A percentile compares a stretch with the other conserved stretches of the same genome.
These are phyloP conservation scores for Drosophila fulvimacula DNA, from an alignment of 2,888 invertebrate species.

Conservation along the genomic window DNA sequence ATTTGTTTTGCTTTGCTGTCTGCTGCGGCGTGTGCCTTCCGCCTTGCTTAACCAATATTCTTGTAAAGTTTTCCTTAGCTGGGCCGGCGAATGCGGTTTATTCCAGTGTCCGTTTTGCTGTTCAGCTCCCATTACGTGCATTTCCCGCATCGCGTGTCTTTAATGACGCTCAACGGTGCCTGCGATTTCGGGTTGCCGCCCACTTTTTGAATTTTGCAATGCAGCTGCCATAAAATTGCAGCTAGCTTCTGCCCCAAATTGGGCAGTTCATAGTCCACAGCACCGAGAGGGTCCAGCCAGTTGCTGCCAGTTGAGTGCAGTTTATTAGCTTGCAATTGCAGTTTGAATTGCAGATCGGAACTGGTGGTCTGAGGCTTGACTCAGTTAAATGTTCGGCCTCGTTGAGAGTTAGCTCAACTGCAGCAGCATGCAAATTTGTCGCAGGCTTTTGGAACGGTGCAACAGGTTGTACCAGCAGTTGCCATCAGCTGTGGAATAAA, in stretches of 20 bases:
- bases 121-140: slow-evolving; percentile 26
- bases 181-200: slow-evolving; percentile 56
- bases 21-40: background rate
- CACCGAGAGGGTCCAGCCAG: slow-evolving; percentile 8
- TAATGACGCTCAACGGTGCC: slow-evolving; percentile 59
- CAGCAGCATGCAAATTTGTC: slow-evolving; percentile 2
- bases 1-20: slow-evolving; percentile 9
- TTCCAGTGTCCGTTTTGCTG: slow-evolving; percentile 12
- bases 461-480: background rate
- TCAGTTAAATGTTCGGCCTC: background rate
- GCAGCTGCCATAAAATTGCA: slow-evolving; percentile 69
- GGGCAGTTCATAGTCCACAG: slow-evolving; percentile 5
- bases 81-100: slow-evolving; percentile 5
- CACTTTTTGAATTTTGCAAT: slow-evolving; percentile 54
- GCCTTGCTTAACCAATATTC: background rate
- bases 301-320: slow-evolving; percentile 22
- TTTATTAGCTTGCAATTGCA: slow-evolving; percentile 34
- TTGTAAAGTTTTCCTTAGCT: background rate
- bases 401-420: background rate
- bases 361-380: background rate
- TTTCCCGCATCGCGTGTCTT: slow-evolving; percentile 61
- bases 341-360: slow-evolving; percentile 16
- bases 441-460: background rate
- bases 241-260: slow-evolving; percentile 26
- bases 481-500: no score